These are phyloP conservation scores for Cathartes aura DNA, from an alignment of 2,113 vertebrate genomes.

Conservation along the genomic window DNA sequence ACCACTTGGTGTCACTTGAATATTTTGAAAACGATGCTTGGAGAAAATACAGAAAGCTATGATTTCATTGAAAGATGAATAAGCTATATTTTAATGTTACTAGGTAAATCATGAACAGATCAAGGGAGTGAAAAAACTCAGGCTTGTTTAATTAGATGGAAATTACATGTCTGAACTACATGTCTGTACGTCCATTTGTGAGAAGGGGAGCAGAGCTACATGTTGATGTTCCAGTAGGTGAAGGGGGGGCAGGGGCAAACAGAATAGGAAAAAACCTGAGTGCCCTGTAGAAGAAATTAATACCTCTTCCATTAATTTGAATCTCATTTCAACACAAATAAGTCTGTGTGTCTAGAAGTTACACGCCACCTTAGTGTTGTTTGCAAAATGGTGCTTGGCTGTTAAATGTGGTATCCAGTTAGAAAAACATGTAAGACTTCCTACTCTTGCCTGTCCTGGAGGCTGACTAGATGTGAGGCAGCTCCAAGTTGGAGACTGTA, in stretches of 20 bases:
- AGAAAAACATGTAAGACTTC: background rate
- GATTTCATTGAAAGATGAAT: background rate
- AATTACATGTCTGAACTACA: background rate
- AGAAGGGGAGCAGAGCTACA: background rate
- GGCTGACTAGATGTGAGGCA: background rate
- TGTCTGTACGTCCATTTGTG: background rate
- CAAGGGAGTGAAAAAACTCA: background rate
- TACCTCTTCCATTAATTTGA: background rate
- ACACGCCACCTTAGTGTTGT: background rate
- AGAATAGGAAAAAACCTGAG: background rate
- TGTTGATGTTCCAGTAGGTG: background rate
- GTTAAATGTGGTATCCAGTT: background rate
- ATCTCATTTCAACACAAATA: background rate
- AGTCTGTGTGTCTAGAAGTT: background rate
- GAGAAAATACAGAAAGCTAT: background rate
- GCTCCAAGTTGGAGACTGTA: background rate
- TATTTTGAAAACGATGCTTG: background rate
- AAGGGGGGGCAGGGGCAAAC: background rate
- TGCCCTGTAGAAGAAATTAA: background rate
- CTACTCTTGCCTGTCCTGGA: background rate
- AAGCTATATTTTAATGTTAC: background rate
- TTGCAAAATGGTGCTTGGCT: background rate
- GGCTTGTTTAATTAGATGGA: background rate
- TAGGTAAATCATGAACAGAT: background rate
- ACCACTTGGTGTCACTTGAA: constrained; percentile 58